Base-by-base conservation (phyloP, 2,113 vertebrate genomes). In the Sinocyclocheilus anophthalmus region DNA sequence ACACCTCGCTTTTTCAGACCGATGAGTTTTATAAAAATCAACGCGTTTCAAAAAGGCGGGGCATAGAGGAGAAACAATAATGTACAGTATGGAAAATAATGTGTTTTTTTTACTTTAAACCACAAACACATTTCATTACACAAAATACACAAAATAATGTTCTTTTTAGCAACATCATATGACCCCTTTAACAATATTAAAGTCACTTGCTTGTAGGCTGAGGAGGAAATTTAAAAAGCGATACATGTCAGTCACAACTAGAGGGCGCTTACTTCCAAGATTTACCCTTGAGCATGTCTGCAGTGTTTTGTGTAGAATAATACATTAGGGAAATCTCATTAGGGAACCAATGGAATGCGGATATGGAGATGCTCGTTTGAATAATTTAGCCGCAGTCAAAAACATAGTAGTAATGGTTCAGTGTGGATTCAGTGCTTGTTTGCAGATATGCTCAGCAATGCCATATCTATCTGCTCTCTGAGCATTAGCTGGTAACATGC, bases 261-360 rank as follows among this genome's bases (percentile, higher is more conserved):
- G 79, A 81, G 79, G 61, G 79, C 79, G 79, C 79, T 48, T 50
- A 10, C 42, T 48, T 8, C 42, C 18, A 45, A 67, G n/a, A 50
- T 42, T 61, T 42, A 8, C 1, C n/a, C 30, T 42, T 39, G 13
- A 77, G 20, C 11, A 80, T 24, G 73, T 16, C 24, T 50, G n/a
- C 39, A 26, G 22, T n/a, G 10, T 53, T 50, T 7, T 3, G 3
- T 37, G 1, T 37, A 3, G 14, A 55, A 55, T 20, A 37, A 20
- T 20, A 18, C 7, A 70, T 18, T 55, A 55, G 53, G 53, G 30
- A 3, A 70, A 57, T 57, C 76, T 22, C 50, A 7, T 37, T 22
- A 30, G 33, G 30, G 30, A 57, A 59, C 76, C 30, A 13, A 4
- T 20, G 30, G 26, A 39, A 78, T 59, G 53, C 5, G 37, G 11